Evolutionary conservation across 2,113 vertebrate species (phyloP).

Genomic region (Triplophysa tibetana): DNA sequence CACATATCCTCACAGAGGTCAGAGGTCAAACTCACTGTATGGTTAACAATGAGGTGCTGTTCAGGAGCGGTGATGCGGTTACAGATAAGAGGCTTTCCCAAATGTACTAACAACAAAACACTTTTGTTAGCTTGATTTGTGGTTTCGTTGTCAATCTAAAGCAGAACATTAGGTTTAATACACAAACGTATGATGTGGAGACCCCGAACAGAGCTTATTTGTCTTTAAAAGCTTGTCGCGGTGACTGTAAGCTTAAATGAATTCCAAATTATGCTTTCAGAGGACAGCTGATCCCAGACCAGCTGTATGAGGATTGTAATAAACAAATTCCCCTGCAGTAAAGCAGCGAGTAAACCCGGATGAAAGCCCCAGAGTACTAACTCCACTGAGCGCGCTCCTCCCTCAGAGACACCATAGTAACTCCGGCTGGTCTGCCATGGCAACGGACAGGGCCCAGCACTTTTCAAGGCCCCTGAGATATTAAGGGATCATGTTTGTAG

Average conservation of each 20-base stretch:
- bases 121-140: neutral
- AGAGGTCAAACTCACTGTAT: neutral
- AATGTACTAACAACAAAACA: neutral
- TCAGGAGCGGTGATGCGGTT: conserved; percentile 2
- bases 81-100: neutral
- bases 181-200: neutral
- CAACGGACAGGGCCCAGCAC: conserved; percentile 46
- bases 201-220: neutral
- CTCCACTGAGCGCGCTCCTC: conserved; percentile 27
- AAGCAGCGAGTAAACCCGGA: conserved; percentile 4
- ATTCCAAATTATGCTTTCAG: conserved; percentile 16
- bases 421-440: conserved; percentile 56
- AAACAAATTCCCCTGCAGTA: conserved; percentile 28
- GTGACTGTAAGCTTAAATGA: neutral
- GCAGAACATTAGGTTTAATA: neutral
- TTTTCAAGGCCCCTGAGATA: neutral
- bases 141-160: neutral
- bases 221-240: neutral
- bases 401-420: conserved; percentile 20
- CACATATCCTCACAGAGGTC: neutral
- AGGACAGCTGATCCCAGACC: conserved; percentile 5
- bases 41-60: conserved; percentile 20
- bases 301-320: conserved; percentile 17
- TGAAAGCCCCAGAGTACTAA: neutral
- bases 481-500: neutral